Conservation (phyloP, 30 jellyfish, hydroid and myxozoan genomes). For the Morbakka virulenta region DNA sequence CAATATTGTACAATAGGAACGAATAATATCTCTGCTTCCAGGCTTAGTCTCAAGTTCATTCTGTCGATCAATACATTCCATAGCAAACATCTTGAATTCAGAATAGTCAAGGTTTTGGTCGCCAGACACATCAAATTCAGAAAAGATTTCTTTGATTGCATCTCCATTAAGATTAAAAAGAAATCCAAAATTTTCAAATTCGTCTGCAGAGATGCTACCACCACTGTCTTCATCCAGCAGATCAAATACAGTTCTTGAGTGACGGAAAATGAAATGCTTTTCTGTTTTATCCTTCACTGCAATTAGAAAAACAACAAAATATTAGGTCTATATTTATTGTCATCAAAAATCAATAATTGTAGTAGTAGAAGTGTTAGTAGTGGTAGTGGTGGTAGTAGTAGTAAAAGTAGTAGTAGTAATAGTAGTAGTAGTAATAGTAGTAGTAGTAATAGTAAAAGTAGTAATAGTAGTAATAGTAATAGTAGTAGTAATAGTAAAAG, state of each 20-base stretch:
- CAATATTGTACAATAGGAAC: not conserved
- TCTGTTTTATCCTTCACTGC: constrained; percentile 87
- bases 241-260: constrained; percentile 88
- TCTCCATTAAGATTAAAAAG: constrained; percentile 74
- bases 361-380: no score
- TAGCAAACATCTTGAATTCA: constrained; percentile 93
- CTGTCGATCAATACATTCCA: constrained; percentile 94
- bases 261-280: constrained; percentile 78
- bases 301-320: no score
- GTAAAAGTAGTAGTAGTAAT: no score
- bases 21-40: not conserved
- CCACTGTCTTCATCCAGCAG: constrained; percentile 76
- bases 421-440: no score
- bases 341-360: no score
- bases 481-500: no score
- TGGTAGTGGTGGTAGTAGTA: no score
- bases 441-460: no score
- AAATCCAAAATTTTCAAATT: constrained; percentile 79
- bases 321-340: no score
- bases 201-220: constrained; percentile 85
- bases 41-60: constrained; percentile 10
- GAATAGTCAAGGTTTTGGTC: constrained; percentile 80
- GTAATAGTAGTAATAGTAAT: no score
- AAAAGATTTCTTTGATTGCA: constrained; percentile 68
- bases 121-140: constrained; percentile 91